Percentiles rank a stretch among this genome's conserved stretches.
These are phyloP conservation scores for Sycophila sp. DNA, from an alignment of 1,140 invertebrate genomes.

Conservation along the genomic window DNA sequence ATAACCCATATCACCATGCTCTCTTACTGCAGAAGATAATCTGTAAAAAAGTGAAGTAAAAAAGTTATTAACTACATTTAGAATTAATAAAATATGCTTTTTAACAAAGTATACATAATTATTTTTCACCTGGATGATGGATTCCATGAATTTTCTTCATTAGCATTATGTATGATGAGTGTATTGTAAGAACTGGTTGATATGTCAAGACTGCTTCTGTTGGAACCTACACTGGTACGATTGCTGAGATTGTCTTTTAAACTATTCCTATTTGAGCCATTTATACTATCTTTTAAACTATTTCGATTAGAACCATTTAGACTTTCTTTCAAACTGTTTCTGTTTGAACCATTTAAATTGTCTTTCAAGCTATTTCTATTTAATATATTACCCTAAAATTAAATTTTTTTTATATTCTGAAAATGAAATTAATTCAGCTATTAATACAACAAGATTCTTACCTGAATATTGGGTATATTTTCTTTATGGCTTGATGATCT, in stretches of 20 bases:
- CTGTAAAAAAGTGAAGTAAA: slow-evolving; percentile 44
- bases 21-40: slow-evolving; percentile 59
- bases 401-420: background rate
- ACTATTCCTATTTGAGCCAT: slow-evolving; percentile 70
- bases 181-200: slow-evolving; percentile 84
- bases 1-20: slow-evolving; percentile 62
- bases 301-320: slow-evolving; percentile 72
- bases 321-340: slow-evolving; percentile 73
- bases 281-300: slow-evolving; percentile 76
- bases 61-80: slow-evolving; percentile 9
- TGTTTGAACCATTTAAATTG: slow-evolving; percentile 71
- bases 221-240: slow-evolving; percentile 68
- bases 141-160: slow-evolving; percentile 75
- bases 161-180: slow-evolving; percentile 80
- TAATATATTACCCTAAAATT: slow-evolving; percentile 56
- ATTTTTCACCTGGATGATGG: slow-evolving; percentile 64
- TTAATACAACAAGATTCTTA: no score
- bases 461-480: slow-evolving; percentile 67
- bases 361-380: slow-evolving; percentile 64
- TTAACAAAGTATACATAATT: background rate
- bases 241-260: slow-evolving; percentile 65
- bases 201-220: slow-evolving; percentile 78
- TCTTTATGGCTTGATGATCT: slow-evolving; percentile 65
- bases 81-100: slow-evolving; percentile 1
- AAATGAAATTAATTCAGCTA: no score